A percentile compares a stretch with the other conserved stretches of the same genome.
Conservation (phyloP, 2,888 invertebrate genomes). For the Orthosia gothica region DNA sequence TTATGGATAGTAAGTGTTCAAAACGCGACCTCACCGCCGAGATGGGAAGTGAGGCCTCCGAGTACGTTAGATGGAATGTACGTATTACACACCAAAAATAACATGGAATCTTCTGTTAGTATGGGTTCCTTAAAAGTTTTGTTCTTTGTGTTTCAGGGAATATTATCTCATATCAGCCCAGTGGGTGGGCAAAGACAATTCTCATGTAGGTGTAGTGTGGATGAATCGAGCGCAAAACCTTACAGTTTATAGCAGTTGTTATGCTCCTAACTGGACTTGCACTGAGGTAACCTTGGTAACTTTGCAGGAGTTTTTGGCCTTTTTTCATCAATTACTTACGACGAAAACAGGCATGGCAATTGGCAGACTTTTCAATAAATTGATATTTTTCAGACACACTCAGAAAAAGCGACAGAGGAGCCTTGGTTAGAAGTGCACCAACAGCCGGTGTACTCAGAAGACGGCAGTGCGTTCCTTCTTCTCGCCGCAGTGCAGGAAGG, state of each 20-base stretch:
- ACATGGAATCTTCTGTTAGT: background rate
- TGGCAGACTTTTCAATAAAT: background rate
- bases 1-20: conserved; percentile 95
- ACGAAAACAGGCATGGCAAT: too few relatives aligned
- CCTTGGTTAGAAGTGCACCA: conserved; percentile 97
- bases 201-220: conserved; percentile 97
- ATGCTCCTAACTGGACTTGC: conserved; percentile 96
- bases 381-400: conserved; percentile 92
- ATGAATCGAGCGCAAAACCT: conserved; percentile 98
- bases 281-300: conserved; percentile 92
- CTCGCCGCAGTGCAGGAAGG: conserved; percentile 96
- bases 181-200: conserved; percentile 96
- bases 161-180: conserved; percentile 98
- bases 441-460: conserved; percentile 96
- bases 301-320: background rate
- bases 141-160: conserved; percentile 92
- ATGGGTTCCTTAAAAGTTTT: background rate
- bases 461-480: conserved; percentile 96
- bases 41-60: conserved; percentile 94
- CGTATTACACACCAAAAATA: conserved; percentile 80
- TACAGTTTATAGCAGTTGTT: conserved; percentile 96
- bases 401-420: conserved; percentile 96
- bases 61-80: conserved; percentile 95
- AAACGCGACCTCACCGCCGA: conserved; percentile 92
- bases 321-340: background rate